phyloP scores from a whole-genome alignment of 2,888 invertebrate genomes.

The Prostheceraeus crozeri region DNA sequence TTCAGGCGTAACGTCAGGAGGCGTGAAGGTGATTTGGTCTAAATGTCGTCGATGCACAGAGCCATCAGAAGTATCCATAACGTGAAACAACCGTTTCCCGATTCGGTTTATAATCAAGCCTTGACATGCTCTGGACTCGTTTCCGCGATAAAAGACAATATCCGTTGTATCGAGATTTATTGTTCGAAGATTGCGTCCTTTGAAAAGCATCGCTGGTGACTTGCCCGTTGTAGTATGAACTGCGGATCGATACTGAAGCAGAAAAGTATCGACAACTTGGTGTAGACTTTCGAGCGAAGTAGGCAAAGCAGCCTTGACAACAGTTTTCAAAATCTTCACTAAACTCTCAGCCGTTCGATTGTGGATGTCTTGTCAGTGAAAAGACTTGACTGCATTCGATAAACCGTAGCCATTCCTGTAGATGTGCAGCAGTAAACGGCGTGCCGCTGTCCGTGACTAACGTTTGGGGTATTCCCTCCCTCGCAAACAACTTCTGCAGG shows the following conservation, averaged over 20 bases:
- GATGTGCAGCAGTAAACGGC: conserved; percentile 1
- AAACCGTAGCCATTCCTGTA: conserved; percentile 8
- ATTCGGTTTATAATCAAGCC: no score
- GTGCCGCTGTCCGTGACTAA: neutral
- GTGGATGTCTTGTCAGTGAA: conserved; percentile 12
- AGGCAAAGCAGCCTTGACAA: neutral
- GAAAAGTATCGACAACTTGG: neutral
- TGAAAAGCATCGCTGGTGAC: conserved; percentile 3
- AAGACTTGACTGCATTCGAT: neutral
- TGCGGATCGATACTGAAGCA: conserved; percentile 19
- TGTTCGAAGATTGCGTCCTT: neutral
- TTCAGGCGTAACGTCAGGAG: no score
- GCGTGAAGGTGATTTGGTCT: no score
- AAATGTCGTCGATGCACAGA: no score
- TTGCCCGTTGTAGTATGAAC: conserved; percentile 2
- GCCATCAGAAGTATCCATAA: no score
- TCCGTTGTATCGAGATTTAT: no score
- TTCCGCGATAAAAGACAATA: no score
- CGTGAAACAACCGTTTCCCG: no score
- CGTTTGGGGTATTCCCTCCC: neutral
- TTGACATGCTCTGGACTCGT: no score
- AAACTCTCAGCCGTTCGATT: conserved; percentile 13
- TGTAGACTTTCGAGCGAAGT: neutral
- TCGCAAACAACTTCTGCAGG: conserved; percentile 23
- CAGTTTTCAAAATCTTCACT: neutral